Conservation (phyloP, 2,113 vertebrate genomes). For the Equus przewalskii region DNA sequence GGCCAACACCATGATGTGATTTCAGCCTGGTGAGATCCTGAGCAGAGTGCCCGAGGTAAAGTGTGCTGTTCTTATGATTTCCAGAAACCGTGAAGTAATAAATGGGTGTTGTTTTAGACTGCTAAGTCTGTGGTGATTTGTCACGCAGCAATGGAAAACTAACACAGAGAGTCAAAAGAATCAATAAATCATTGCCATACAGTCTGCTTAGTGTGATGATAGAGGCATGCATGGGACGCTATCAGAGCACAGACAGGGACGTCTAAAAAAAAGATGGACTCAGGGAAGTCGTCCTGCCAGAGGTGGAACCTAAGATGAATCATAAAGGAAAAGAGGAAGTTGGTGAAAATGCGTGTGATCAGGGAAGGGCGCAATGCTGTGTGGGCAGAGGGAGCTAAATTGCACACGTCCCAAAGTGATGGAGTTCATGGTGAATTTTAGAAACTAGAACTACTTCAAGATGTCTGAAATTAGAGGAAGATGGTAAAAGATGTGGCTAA, state of each 20-base stretch:
- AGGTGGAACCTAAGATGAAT: not conserved
- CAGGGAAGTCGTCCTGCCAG: not conserved
- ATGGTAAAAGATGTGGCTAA: not conserved
- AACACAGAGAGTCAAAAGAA: not conserved
- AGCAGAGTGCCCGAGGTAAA: not conserved
- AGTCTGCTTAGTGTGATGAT: not conserved
- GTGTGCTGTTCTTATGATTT: not conserved
- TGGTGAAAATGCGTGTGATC: not conserved
- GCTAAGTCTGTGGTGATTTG: not conserved
- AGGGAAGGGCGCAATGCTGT: not conserved
- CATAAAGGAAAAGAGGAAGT: not conserved
- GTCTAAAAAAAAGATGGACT: not conserved
- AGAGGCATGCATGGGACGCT: not conserved
- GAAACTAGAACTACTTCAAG: constrained; percentile 12
- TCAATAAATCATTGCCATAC: not conserved
- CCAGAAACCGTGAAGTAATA: not conserved
- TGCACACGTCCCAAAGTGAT: not conserved
- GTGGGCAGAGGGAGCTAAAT: not conserved
- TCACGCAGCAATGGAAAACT: not conserved
- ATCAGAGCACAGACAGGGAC: not conserved
- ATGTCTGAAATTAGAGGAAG: not conserved
- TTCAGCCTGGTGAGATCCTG: not conserved
- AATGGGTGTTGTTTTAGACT: not conserved
- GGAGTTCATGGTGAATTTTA: not conserved
- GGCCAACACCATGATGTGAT: not conserved